phyloP scores from a whole-genome alignment of 1,140 invertebrate genomes.

The Drosophila santomea region DNA sequence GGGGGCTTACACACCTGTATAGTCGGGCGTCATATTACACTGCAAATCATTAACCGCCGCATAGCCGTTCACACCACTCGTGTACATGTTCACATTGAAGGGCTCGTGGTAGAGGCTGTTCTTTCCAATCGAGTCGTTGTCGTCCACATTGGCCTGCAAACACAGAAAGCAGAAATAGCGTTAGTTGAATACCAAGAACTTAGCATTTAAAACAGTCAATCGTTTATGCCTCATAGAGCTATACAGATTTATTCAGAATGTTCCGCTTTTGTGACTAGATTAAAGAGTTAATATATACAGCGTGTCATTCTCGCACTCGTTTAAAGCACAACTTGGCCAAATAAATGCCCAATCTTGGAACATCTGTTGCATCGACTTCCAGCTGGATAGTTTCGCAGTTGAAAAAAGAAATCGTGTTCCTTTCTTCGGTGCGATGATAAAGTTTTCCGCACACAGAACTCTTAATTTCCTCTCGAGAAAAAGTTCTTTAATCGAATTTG shows the following conservation, averaged over 20 bases:
- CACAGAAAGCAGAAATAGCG: too few species aligned
- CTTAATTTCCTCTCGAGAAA: conserved; percentile 23
- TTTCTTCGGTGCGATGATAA: neutral
- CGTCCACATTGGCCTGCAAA: conserved; percentile 80
- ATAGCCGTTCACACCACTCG: conserved; percentile 84
- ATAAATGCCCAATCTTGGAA: conserved; percentile 12
- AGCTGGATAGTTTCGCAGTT: conserved; percentile 4
- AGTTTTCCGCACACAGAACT: conserved; percentile 27
- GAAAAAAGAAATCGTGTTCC: neutral
- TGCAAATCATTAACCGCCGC: conserved; percentile 85
- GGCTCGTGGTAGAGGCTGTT: conserved; percentile 85
- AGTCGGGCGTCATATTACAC: conserved; percentile 85
- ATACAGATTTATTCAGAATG: too few species aligned
- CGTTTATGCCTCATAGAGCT: too few species aligned
- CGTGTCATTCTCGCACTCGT: neutral
- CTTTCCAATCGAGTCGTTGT: conserved; percentile 85
- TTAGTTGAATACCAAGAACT: neutral
- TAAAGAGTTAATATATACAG: neutral
- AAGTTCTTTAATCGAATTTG: conserved; percentile 50
- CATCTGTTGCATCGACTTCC: conserved; percentile 20
- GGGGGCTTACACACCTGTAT: conserved; percentile 84
- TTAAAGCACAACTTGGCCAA: neutral
- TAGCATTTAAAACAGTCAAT: too few species aligned
- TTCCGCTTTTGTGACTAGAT: too few species aligned
- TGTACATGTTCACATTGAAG: conserved; percentile 85